Conservation (phyloP, 2,888 invertebrate species). For the Trissolcus japonicus region DNA sequence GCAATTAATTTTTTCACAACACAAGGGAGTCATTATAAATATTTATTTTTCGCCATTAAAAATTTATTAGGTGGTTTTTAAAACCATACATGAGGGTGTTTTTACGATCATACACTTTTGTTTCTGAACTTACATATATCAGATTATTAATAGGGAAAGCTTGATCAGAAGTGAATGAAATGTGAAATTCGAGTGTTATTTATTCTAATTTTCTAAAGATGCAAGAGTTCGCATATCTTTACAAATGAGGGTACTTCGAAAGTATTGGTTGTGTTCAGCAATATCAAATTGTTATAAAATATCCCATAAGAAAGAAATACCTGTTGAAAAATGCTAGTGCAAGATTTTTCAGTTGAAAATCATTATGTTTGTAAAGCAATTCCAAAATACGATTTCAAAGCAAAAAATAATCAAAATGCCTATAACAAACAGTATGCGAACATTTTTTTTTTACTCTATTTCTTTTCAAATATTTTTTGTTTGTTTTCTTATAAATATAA, state of each 20-base stretch:
- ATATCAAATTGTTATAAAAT: conserved; percentile 66
- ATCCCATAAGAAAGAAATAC: conserved; percentile 63
- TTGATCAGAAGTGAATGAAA: not conserved
- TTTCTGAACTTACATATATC: not conserved
- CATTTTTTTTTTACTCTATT: too few species aligned
- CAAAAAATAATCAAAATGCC: not conserved
- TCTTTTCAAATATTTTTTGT: too few species aligned
- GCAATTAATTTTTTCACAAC: conserved; percentile 22
- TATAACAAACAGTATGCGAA: too few species aligned
- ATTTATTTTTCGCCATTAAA: conserved; percentile 5
- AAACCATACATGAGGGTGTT: not conserved
- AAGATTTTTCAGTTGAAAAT: conserved; percentile 21
- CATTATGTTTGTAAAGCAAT: not conserved
- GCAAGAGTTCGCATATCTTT: conserved; percentile 62
- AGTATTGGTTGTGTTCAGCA: conserved; percentile 66
- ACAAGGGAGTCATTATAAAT: conserved; percentile 11
- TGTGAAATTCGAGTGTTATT: conserved; percentile 18
- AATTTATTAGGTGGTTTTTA: not conserved
- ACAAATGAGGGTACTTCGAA: conserved; percentile 68
- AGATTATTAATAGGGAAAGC: not conserved
- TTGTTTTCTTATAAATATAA: too few species aligned
- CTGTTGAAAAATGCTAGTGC: conserved; percentile 58
- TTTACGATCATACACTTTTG: not conserved
- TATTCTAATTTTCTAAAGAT: conserved; percentile 19
- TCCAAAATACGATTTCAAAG: not conserved